Conservation (phyloP, 2,113 vertebrate species). For the Macquaria australasica region DNA sequence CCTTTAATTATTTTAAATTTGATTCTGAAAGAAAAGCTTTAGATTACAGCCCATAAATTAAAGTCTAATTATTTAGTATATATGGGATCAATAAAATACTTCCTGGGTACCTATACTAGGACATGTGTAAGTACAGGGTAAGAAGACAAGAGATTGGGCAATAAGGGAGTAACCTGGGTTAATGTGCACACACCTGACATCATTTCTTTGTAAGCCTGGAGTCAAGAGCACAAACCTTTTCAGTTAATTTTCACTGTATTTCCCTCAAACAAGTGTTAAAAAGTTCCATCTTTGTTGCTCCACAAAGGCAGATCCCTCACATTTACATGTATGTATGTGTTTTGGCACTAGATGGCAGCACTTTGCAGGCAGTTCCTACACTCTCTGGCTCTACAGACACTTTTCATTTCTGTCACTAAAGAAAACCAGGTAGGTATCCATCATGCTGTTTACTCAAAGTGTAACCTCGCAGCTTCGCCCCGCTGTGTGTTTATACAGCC, state of each 20-base stretch:
- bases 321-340: neutral
- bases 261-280: neutral
- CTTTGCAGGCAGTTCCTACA: slow-evolving; percentile 27
- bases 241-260: too few species aligned
- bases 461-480: neutral
- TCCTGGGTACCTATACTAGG: neutral
- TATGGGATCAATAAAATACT: neutral
- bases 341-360: slow-evolving; percentile 70
- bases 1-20: neutral
- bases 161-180: neutral
- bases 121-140: neutral
- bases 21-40: neutral
- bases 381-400: neutral
- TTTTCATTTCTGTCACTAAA: neutral
- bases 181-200: neutral
- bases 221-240: neutral
- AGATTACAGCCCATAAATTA: neutral
- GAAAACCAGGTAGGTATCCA: neutral
- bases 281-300: neutral
- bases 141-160: neutral
- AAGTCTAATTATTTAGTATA: neutral
- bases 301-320: neutral
- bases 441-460: neutral
- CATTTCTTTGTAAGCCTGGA: neutral
- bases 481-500: neutral